A percentile compares a stretch with the other conserved stretches of the same genome.
Conservation (phyloP, 1,140 invertebrate species). For the Kradibia gibbosae region DNA sequence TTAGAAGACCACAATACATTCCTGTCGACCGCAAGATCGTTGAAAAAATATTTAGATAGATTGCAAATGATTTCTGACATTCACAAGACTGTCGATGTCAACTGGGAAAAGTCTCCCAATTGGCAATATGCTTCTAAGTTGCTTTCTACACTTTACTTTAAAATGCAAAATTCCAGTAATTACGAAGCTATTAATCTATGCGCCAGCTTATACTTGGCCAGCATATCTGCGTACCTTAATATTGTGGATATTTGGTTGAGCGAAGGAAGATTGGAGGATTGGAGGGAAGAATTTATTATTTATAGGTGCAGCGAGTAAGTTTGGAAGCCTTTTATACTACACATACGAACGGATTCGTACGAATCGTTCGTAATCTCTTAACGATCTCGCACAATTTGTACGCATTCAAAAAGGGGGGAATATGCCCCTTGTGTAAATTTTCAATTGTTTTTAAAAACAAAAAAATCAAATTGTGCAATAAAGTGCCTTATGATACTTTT, state of each 20-base stretch:
- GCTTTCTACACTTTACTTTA: slow-evolving; percentile 68
- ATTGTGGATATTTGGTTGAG: slow-evolving; percentile 74
- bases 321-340: no score
- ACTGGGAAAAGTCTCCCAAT: slow-evolving; percentile 62
- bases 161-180: slow-evolving; percentile 67
- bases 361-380: no score
- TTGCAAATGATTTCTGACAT: slow-evolving; percentile 69
- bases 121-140: slow-evolving; percentile 68
- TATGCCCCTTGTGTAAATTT: no score
- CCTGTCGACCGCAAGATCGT: slow-evolving; percentile 63
- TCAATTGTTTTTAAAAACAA: not conserved
- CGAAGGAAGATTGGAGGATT: slow-evolving; percentile 73
- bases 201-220: slow-evolving; percentile 71
- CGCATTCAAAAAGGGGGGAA: not conserved
- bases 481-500: no score
- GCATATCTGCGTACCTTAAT: slow-evolving; percentile 72
- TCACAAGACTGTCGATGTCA: slow-evolving; percentile 65
- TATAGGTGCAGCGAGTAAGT: slow-evolving; percentile 60
- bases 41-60: slow-evolving; percentile 65
- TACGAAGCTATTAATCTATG: slow-evolving; percentile 70
- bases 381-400: not conserved
- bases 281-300: slow-evolving; percentile 74
- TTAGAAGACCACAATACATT: slow-evolving; percentile 66
- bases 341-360: no score
- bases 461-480: no score